Evolutionary conservation across 2,888 invertebrate species (phyloP), one percentile per base, ranked within the genome.

Genomic region (Leptinotarsa haldemani): DNA sequence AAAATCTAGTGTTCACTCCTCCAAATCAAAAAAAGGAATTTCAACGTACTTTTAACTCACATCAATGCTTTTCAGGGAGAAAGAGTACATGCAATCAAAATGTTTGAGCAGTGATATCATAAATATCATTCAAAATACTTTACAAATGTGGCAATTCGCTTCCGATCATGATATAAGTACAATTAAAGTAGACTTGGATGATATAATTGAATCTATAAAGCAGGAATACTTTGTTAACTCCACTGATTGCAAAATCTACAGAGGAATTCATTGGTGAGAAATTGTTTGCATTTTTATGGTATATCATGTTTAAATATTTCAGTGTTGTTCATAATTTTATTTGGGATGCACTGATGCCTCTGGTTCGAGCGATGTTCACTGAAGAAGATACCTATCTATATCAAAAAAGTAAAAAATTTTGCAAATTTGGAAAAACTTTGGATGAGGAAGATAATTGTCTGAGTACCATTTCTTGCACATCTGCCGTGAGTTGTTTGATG

Each of bases 391-490:
- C 79, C 5, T 75, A 72, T 16, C 79, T 88, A 2, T 87, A 85
- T 71, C 77, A 81, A 4, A 87, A 86, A 79, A 63, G 69, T 58
- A 67, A 67, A 61, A 13, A n/a, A 2, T 25, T 75, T 3, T 67
- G 65, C 20, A 72, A 58, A 63, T 30, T 52, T 22, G 53, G 48
- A 25, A 64, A 46, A 53, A n/a, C 22, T 30, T 56, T 48, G 1
- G 50, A 56, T 4, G 67, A 64, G 65, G 15, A 30, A 12, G 46
- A 50, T 3, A 63, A 30, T n/a, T 84, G 85, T 72, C 84, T 87
- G 65, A 85, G 86, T 75, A 84, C 85, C 16, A 84, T 88, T 52
- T 86, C 87, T 16, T 78, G 88, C 73, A 86, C 86, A n/a, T 87
- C 88, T n/a, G 88, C 88, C 16, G 87, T 86, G 83, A 82, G 80